Base-by-base conservation (phyloP, 2,888 invertebrate species). In the Cephus spinipes region DNA sequence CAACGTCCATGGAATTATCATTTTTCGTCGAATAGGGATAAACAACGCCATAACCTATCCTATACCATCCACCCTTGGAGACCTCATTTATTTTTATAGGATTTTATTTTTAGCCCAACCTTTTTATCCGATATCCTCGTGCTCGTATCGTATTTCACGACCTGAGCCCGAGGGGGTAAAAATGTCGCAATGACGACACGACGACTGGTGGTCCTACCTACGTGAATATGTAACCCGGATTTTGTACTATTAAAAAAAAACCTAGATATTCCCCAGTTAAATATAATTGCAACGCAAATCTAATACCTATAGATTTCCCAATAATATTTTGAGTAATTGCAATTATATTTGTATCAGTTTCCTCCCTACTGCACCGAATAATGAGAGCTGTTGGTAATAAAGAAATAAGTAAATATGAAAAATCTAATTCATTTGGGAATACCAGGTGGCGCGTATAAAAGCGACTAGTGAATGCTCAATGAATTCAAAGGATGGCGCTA, bases 71-170 rank as follows among this genome's bases (percentile, higher is more conserved):
- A 32, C 71, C 71, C 71, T 71, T 15, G 31, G 71, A 71, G 71
- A 71, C 32, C 71, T 71, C 71, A 71, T 71, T 71, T 71, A 71
- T 71, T 71, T 71, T 71, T 71, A 71, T 71, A 71, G 71, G 71
- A 71, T 23, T 71, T 71, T 71, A 71, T 71, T 71, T 71, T 71
- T 71, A 71, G 71, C 12, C 11, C 71, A 31, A 71, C 71, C 31
- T 71, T 33, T 55, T 55, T 31, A 71, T 71, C 31, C 31, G 71
- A 71, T 31, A 32, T 71, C 71, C 32, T 71, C 71, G 71, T 71
- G 11, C 31, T 31, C 71, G 32, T 71, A 33, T 33, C 32, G 71
- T 31, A 71, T 71, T 32, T 71, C 32, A 71, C 31, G 15, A 32
- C 71, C 15, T 33, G 71, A 15, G 31, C 31, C 12, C 23, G 23